A percentile compares a stretch with the other conserved stretches of the same genome.
phyloP scores from a whole-genome alignment of 1,140 invertebrate genomes.

The Papilio polytes region DNA sequence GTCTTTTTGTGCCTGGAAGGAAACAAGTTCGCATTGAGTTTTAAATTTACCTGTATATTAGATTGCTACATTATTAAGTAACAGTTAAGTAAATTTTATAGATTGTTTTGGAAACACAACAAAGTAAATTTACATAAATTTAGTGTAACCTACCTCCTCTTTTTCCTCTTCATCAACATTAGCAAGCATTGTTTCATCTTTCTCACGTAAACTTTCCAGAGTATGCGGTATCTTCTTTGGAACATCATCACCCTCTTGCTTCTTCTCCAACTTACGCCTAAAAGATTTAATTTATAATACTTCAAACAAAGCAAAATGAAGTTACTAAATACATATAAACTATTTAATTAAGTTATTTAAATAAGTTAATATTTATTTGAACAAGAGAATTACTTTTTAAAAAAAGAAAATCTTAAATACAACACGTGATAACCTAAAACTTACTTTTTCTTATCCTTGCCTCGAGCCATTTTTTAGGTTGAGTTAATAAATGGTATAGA shows the following conservation, averaged over 20 bases:
- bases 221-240: conserved; percentile 90
- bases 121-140: background rate
- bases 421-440: conserved; percentile 62
- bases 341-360: too few species aligned
- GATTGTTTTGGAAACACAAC: too few species aligned
- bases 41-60: background rate
- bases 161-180: conserved; percentile 92
- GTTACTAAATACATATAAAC: background rate
- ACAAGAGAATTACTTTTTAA: too few species aligned
- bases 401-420: conserved; percentile 16
- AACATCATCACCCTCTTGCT: conserved; percentile 78
- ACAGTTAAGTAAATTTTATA: too few species aligned
- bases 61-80: too few species aligned
- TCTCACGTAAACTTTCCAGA: conserved; percentile 95
- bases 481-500: background rate
- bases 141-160: conserved; percentile 85
- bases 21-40: conserved; percentile 26
- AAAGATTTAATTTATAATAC: conserved; percentile 40
- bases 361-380: background rate
- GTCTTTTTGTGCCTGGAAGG: conserved; percentile 86
- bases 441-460: conserved; percentile 81
- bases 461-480: conserved; percentile 70
- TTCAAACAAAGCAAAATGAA: background rate
- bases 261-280: conserved; percentile 79
- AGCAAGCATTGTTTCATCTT: conserved; percentile 95